Evolutionary conservation across 2,797 vertebrate genomes (phyloP).

Genomic region (Hoplostethus mediterraneus): DNA sequence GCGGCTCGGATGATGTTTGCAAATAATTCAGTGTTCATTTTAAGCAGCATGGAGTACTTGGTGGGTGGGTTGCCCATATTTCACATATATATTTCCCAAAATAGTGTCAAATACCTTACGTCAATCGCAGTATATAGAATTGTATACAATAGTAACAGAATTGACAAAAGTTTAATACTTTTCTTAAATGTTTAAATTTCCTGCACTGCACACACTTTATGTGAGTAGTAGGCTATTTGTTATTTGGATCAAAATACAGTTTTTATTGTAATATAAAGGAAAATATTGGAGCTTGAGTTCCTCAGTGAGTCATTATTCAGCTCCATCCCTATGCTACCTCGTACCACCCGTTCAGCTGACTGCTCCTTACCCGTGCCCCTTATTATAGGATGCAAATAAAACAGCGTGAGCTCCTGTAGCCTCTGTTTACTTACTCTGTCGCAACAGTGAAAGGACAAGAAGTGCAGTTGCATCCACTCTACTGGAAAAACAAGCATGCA

Average conservation of each 20-base stretch:
- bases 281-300: conserved; percentile 22
- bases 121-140: conserved; percentile 4
- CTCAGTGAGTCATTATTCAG: conserved; percentile 1
- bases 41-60: neutral
- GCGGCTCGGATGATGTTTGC: neutral
- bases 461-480: conserved; percentile 58
- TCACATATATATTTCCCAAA: neutral
- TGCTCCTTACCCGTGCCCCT: conserved; percentile 39
- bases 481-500: conserved; percentile 71
- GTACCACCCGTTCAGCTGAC: conserved; percentile 20
- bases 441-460: conserved; percentile 69
- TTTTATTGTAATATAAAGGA: conserved; percentile 21
- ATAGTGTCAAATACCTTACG: neutral
- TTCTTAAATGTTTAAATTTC: neutral
- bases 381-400: conserved; percentile 69
- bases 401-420: conserved; percentile 58
- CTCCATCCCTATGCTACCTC: conserved; percentile 36
- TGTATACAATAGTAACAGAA: neutral
- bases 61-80: neutral
- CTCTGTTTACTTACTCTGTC: conserved; percentile 74
- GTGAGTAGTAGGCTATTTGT: conserved; percentile 16
- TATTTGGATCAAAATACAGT: conserved; percentile 46
- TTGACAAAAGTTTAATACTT: too few species aligned
- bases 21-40: neutral
- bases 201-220: too few species aligned